These are phyloP conservation scores for Moxostoma hubbsi DNA, from an alignment of 2,797 vertebrate species.

Conservation along the genomic window DNA sequence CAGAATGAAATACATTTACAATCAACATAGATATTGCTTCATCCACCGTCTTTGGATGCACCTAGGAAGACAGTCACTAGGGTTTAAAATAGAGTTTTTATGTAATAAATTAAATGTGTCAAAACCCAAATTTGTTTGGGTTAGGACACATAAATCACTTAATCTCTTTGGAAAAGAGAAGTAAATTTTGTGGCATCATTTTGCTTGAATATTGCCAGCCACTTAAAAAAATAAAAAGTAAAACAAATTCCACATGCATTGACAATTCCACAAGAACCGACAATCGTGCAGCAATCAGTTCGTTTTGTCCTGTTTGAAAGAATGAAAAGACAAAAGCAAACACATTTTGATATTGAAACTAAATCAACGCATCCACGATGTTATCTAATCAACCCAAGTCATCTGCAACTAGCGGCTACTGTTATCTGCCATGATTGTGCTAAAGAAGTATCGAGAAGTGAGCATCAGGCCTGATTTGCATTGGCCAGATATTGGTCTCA, in stretches of 20 bases:
- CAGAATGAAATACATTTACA: no score
- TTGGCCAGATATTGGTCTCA: conserved; percentile 24
- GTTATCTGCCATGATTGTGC: conserved; percentile 20
- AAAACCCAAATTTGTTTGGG: no score
- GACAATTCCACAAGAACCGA: conserved; percentile 9
- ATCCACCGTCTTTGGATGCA: no score
- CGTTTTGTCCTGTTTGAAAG: conserved; percentile 35
- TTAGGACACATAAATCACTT: not conserved
- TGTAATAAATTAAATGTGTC: no score
- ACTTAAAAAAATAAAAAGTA: not conserved
- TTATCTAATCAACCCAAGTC: conserved; percentile 53
- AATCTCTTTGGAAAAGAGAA: not conserved
- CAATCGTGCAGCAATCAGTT: conserved; percentile 42
- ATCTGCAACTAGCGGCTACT: conserved; percentile 39
- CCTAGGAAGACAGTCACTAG: no score
- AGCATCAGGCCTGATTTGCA: conserved; percentile 38
- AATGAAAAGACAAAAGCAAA: conserved; percentile 10
- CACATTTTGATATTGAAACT: conserved; percentile 45
- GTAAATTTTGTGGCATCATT: not conserved
- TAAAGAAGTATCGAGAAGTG: conserved; percentile 36
- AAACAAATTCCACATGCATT: not conserved
- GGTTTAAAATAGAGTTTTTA: no score
- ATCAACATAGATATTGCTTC: no score
- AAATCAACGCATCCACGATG: conserved; percentile 47
- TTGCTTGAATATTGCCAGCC: not conserved